Base-by-base conservation (phyloP, 2,113 vertebrate species). In the human (Homo sapiens) region DNA sequence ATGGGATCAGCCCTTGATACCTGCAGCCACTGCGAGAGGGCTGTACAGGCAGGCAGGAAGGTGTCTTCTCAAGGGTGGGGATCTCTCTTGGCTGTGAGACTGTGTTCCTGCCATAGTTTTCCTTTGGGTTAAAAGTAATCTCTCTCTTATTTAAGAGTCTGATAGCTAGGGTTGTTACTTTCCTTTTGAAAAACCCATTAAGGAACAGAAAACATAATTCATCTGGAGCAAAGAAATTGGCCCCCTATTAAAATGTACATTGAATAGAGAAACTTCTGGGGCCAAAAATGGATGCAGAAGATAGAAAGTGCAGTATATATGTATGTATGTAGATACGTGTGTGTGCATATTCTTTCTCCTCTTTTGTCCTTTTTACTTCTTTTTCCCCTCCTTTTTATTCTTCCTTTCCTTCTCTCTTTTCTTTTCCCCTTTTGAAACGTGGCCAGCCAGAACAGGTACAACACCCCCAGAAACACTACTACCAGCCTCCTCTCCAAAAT, bases 181-280 rank as follows among this genome's bases (percentile, higher is more conserved):
- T 89, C 61, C 25, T 82, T 82, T 92, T 48, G 52, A 85, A 70
- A 95, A 59, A 30, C 27, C 8, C 23, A 61, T 43, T 50, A 83
- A 75, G 25, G 20, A 93, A 40, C 11, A 72, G 52, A 95, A 90
- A 93, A 72, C 25, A 11, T 61, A 61, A 6, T 9, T 80, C 38
- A 88, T 45, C 20, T 84, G 16, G 9, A 57, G 6, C 32, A 27
- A 35, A 85, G 22, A 18, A 76, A 40, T 23, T 32, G 7, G 20
- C 18, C 45, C 16, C 82, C 35, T 45, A 30, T 89, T 85, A 78
- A 81, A 43, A 79, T 80, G 1, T 38, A 16, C 17, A 91, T 13
- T 32, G 14, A 88, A 45, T 22, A 84, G 87, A 96, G 48, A 93
- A 93, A 85, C 14, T 38, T 32, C 35, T 38, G 40, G 30, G 13